Evolutionary conservation across 2,888 invertebrate species (phyloP).

Genomic region (Synanthedon myopaeformis): DNA sequence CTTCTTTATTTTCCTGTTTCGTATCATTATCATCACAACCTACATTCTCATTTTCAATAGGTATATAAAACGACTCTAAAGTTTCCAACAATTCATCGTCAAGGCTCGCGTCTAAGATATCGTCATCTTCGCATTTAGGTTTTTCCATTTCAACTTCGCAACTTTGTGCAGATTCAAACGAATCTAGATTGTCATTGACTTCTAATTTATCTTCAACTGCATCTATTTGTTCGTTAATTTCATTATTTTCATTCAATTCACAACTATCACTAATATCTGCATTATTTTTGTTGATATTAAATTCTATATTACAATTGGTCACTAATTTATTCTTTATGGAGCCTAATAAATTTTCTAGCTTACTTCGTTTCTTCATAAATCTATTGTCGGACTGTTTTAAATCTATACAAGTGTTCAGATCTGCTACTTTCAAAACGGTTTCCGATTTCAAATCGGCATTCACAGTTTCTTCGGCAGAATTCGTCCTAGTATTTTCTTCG

Average conservation of each 20-base stretch:
- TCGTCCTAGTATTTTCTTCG: background rate
- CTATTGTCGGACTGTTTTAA: conserved; percentile 14
- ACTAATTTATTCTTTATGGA: conserved; percentile 27
- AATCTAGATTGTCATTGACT: too few relatives aligned
- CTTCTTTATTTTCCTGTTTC: background rate
- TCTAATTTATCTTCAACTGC: too few relatives aligned
- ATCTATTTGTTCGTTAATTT: background rate
- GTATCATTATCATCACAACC: background rate
- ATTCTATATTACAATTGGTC: background rate
- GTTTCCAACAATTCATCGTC: too few relatives aligned
- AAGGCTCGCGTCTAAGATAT: too few relatives aligned
- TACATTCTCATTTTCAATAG: background rate
- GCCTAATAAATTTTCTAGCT: conserved; percentile 33
- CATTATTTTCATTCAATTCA: conserved; percentile 12
- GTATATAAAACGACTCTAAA: background rate
- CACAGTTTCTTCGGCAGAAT: background rate
- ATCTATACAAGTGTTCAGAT: background rate
- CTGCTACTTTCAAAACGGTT: background rate
- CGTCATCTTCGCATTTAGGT: too few relatives aligned
- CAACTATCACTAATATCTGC: conserved; percentile 20
- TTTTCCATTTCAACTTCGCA: too few relatives aligned
- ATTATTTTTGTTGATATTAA: conserved; percentile 11
- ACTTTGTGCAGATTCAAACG: too few relatives aligned
- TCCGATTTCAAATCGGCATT: background rate
- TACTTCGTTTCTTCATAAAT: conserved; percentile 33